Percentiles rank a stretch among this genome's conserved stretches.
Evolutionary conservation across 2,797 vertebrate species (phyloP).

Genomic region (Streptopelia turtur): DNA sequence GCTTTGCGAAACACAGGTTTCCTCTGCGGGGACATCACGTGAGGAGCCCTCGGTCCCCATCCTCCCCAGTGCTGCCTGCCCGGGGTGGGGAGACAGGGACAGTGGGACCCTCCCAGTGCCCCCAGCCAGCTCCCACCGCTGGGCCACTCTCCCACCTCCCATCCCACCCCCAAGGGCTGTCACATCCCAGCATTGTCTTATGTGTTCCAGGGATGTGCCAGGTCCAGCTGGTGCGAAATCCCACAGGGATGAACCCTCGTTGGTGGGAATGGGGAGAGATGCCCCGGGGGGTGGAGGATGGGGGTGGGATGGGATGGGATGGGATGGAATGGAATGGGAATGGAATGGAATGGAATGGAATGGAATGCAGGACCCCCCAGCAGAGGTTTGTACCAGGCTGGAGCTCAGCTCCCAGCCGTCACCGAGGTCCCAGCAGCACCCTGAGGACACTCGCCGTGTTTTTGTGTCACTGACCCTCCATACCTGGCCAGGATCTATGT

Average conservation of each 20-base stretch:
- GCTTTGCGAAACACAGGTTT: background rate
- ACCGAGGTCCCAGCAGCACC: background rate
- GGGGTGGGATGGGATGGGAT: background rate
- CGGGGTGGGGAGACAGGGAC: accelerated
- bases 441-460: background rate
- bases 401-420: accelerated
- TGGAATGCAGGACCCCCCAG: background rate
- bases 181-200: background rate
- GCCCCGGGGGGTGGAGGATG: background rate
- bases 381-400: background rate
- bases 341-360: background rate
- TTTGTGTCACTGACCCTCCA: background rate
- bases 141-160: background rate
- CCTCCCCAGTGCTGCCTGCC: background rate
- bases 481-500: background rate
- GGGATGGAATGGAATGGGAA: too few relatives aligned
- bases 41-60: background rate
- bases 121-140: background rate
- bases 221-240: background rate
- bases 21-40: background rate
- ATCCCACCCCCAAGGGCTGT: background rate
- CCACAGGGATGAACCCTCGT: background rate
- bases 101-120: accelerated
- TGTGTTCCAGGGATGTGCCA: accelerated
- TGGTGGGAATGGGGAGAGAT: background rate